phyloP scores from a whole-genome alignment of 2,888 invertebrate genomes.

The Macaria notata region DNA sequence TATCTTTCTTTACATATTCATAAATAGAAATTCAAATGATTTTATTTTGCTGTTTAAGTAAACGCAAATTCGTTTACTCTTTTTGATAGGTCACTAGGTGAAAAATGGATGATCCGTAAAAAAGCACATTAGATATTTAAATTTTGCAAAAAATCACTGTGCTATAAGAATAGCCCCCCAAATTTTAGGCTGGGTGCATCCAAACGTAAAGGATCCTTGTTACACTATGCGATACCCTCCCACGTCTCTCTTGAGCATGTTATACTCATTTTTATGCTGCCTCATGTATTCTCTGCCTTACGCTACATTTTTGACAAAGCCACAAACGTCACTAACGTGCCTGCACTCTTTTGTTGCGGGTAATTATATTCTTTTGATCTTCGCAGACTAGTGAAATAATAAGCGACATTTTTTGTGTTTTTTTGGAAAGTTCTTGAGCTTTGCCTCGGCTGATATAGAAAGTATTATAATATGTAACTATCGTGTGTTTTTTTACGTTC shows the following conservation, averaged over 20 bases:
- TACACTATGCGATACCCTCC: slow-evolving; percentile 39
- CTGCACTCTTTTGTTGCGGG: slow-evolving; percentile 8
- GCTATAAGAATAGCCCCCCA: slow-evolving; percentile 26
- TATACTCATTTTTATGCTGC: neutral
- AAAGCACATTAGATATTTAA: no score
- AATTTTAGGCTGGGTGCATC: slow-evolving; percentile 50
- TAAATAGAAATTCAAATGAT: no score
- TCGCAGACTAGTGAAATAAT: slow-evolving; percentile 4
- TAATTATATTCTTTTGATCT: slow-evolving; percentile 19
- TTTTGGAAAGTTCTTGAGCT: neutral
- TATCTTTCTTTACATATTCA: no score
- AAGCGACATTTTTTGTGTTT: neutral
- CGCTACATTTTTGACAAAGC: slow-evolving; percentile 13
- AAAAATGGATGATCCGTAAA: no score
- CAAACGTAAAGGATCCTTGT: slow-evolving; percentile 55
- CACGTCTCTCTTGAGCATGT: slow-evolving; percentile 7
- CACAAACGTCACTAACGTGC: neutral
- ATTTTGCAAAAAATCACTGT: no score
- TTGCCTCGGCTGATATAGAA: no score
- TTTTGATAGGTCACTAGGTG: no score
- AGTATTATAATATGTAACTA: no score
- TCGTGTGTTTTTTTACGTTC: no score
- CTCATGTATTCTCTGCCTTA: neutral
- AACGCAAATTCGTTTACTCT: no score
- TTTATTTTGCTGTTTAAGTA: no score